A percentile compares a stretch with the other conserved stretches of the same genome.
Conservation (phyloP, 2,888 invertebrate genomes). For the Hemaris fuciformis region DNA sequence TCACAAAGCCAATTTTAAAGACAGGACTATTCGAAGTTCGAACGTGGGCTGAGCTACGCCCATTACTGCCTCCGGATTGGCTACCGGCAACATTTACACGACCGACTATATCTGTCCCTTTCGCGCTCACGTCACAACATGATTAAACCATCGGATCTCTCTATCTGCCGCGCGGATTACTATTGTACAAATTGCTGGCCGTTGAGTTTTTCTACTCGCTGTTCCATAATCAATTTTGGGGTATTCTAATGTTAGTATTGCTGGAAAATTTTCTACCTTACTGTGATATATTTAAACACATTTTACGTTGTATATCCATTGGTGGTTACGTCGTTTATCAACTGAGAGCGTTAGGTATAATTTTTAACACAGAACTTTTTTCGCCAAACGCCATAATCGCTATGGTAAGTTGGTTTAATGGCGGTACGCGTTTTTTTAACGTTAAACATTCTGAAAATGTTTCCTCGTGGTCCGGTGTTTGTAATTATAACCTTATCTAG, state of each 20-base stretch:
- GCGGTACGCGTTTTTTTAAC: constrained; percentile 57
- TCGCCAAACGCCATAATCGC: constrained; percentile 68
- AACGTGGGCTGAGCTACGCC: constrained; percentile 40
- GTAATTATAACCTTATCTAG: constrained; percentile 74
- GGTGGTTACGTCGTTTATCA: constrained; percentile 33
- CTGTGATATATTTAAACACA: accelerated
- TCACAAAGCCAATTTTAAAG: constrained; percentile 10
- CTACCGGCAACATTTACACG: constrained; percentile 53
- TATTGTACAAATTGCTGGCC: constrained; percentile 69
- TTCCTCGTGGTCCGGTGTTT: constrained; percentile 59
- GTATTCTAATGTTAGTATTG: constrained; percentile 42
- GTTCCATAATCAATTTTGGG: constrained; percentile 56
- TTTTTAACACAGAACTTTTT: constrained; percentile 69
- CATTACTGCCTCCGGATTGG: constrained; percentile 66
- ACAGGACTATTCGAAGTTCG: constrained; percentile 13
- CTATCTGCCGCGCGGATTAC: constrained; percentile 57
- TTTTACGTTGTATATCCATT: constrained; percentile 14
- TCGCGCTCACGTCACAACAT: constrained; percentile 38
- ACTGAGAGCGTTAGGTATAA: constrained; percentile 40
- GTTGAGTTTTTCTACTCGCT: constrained; percentile 67
- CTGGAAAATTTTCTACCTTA: constrained; percentile 32
- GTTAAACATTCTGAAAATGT: constrained; percentile 57
- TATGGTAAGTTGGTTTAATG: constrained; percentile 59
- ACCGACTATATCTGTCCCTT: constrained; percentile 50
- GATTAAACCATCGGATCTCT: constrained; percentile 35